A percentile compares a stretch with the other conserved stretches of the same genome.
Conservation (phyloP, 1,140 invertebrate genomes). For the Ips typographus region DNA sequence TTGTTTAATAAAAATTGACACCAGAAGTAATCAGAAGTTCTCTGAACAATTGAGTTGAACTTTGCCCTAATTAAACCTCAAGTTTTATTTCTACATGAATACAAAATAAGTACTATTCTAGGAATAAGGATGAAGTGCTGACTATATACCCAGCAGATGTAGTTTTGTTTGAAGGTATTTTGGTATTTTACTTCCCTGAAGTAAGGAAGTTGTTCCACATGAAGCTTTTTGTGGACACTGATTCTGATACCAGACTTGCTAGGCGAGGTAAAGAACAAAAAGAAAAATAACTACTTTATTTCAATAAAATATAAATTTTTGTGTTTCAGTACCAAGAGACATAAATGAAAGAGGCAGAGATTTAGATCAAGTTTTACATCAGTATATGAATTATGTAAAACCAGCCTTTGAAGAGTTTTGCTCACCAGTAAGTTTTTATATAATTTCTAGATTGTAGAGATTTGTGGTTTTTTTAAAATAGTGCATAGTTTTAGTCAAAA, state of each 20-base stretch:
- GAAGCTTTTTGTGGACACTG: slow-evolving; percentile 99
- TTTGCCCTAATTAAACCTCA: no score
- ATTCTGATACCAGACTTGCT: slow-evolving; percentile 94
- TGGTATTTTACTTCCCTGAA: slow-evolving; percentile 96
- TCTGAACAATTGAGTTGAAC: no score
- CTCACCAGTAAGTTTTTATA: slow-evolving; percentile 74
- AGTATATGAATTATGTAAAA: slow-evolving; percentile 97
- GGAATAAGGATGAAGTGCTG: slow-evolving; percentile 69
- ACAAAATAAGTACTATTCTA: slow-evolving; percentile 48
- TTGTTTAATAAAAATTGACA: no score
- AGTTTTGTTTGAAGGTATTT: slow-evolving; percentile 95
- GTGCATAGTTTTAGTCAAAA: no score
- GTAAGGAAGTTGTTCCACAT: slow-evolving; percentile 96
- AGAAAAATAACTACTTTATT: slow-evolving; percentile 19
- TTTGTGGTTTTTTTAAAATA: no score
- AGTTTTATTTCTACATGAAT: no score
- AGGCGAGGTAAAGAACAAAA: slow-evolving; percentile 73
- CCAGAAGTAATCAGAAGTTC: no score
- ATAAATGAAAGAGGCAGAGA: slow-evolving; percentile 92
- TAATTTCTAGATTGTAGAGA: no score
- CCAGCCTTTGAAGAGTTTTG: slow-evolving; percentile 99
- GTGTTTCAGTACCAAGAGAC: slow-evolving; percentile 80
- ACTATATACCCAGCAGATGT: slow-evolving; percentile 97
- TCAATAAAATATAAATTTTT: slow-evolving; percentile 6
- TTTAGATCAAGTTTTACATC: slow-evolving; percentile 90